Percentiles rank a stretch among this genome's conserved stretches.
Conservation (phyloP, 2,113 vertebrate genomes). For the Antechinus stuartii region DNA sequence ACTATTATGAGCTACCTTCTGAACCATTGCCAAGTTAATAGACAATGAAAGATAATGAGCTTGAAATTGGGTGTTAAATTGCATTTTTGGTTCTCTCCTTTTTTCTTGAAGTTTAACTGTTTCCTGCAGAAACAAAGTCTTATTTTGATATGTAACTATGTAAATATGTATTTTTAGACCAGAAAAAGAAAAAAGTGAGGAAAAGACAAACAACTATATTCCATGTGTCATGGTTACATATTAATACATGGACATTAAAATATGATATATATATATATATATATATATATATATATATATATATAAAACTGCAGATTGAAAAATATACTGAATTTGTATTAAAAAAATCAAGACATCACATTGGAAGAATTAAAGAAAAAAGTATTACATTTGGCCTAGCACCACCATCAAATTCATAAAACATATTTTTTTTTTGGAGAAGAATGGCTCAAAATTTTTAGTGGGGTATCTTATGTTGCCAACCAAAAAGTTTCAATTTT, state of each 20-base stretch:
- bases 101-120: constrained; percentile 88
- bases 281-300: too few relatives aligned
- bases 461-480: constrained; percentile 43
- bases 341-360: constrained; percentile 74
- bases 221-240: not conserved
- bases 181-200: constrained; percentile 56
- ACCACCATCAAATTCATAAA: constrained; percentile 58
- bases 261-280: constrained; percentile 15
- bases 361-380: constrained; percentile 55
- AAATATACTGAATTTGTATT: constrained; percentile 66
- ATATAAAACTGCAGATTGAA: constrained; percentile 58
- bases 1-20: constrained; percentile 93
- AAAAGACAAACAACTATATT: constrained; percentile 41
- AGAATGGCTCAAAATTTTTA: constrained; percentile 47
- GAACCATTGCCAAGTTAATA: constrained; percentile 93
- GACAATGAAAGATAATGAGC: constrained; percentile 94
- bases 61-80: constrained; percentile 94
- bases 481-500: constrained; percentile 57
- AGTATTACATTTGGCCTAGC: constrained; percentile 66
- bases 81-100: constrained; percentile 89
- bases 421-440: constrained; percentile 34
- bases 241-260: constrained; percentile 68
- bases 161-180: constrained; percentile 83
- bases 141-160: constrained; percentile 83
- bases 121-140: constrained; percentile 87